Conservation (phyloP, 2,113 vertebrate genomes). For the Myotis brandtii region DNA sequence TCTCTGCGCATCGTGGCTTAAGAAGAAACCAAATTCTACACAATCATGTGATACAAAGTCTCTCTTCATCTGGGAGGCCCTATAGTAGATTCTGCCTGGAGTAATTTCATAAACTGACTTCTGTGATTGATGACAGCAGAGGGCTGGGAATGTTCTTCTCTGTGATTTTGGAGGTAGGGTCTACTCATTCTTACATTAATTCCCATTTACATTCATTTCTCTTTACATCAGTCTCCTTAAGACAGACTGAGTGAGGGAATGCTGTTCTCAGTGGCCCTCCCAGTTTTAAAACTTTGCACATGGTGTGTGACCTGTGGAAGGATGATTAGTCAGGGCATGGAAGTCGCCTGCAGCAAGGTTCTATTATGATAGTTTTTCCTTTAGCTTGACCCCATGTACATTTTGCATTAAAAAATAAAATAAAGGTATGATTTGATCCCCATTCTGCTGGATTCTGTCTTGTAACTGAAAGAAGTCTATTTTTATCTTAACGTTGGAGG, state of each 20-base stretch:
- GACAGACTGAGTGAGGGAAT: neutral
- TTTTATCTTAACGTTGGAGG: conserved; percentile 60
- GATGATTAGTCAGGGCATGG: conserved; percentile 49
- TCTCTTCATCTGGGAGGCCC: neutral
- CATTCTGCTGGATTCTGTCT: neutral
- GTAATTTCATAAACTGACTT: neutral
- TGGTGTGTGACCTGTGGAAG: conserved; percentile 13
- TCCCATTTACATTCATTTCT: neutral
- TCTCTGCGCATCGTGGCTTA: neutral
- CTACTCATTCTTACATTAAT: neutral
- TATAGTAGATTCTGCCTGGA: neutral
- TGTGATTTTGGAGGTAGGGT: neutral
- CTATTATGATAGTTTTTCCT: conserved; percentile 28
- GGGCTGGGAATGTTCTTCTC: neutral
- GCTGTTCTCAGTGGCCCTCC: neutral
- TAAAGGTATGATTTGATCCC: conserved; percentile 61
- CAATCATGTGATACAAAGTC: neutral
- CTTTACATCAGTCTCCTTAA: neutral
- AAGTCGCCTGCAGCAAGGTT: neutral
- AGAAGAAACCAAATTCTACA: neutral
- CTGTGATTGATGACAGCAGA: neutral
- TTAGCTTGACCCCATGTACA: conserved; percentile 25
- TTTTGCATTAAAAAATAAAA: conserved; percentile 67
- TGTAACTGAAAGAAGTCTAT: conserved; percentile 45
- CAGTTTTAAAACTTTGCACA: neutral